Percentiles rank a stretch among this genome's conserved stretches.
phyloP scores from a whole-genome alignment of 2,888 invertebrate genomes.

The Rotaria sp. region DNA sequence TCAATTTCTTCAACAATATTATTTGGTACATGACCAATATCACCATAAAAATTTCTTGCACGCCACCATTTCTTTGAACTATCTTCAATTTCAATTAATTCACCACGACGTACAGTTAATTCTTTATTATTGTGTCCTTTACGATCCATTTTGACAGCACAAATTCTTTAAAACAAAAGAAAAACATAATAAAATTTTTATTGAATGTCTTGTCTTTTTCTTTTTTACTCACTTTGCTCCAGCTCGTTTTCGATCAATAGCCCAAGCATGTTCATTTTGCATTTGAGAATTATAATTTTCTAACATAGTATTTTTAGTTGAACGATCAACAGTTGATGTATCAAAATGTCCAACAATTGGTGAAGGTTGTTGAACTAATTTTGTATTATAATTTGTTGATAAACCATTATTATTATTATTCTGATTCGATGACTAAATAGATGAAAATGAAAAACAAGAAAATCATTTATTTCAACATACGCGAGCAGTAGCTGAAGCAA shows the following conservation, averaged over 20 bases:
- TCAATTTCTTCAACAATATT: constrained; percentile 71
- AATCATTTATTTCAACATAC: background rate
- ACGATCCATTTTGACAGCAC: constrained; percentile 86
- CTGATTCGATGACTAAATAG: background rate
- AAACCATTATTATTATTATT: constrained; percentile 3
- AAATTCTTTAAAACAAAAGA: constrained; percentile 55
- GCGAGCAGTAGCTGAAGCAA: background rate
- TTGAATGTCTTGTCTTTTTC: too few relatives aligned
- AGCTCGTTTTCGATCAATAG: background rate
- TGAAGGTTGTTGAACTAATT: background rate
- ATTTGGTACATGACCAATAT: constrained; percentile 89
- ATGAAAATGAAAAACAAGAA: background rate
- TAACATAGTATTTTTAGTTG: background rate
- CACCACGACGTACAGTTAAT: constrained; percentile 84
- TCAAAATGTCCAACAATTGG: background rate
- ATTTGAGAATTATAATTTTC: background rate
- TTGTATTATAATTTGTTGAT: background rate
- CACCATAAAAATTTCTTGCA: constrained; percentile 75
- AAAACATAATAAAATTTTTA: background rate
- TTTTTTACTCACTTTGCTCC: background rate
- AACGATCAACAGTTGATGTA: background rate
- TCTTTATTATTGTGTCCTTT: constrained; percentile 97
- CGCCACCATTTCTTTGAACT: constrained; percentile 98
- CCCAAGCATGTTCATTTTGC: constrained; percentile 25
- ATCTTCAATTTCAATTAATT: constrained; percentile 89